A percentile compares a stretch with the other conserved stretches of the same genome.
Evolutionary conservation across 2,888 invertebrate genomes (phyloP).

Genomic region (Germaria angustata): DNA sequence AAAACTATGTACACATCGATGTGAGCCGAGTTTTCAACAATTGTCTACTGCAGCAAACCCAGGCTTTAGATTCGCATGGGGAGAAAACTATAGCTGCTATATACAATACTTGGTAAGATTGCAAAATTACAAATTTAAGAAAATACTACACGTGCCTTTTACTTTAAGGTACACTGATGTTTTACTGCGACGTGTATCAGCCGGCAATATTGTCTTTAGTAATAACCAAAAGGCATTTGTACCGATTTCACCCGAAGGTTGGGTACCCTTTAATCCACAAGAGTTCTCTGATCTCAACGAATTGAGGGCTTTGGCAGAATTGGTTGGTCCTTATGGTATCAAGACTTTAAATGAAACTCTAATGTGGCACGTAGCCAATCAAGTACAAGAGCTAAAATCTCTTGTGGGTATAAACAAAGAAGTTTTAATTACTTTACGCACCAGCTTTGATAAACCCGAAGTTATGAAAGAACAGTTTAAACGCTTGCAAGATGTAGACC

Average conservation of each 20-base stretch:
- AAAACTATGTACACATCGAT: constrained; percentile 99
- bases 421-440: constrained; percentile 91
- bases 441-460: constrained; percentile 99
- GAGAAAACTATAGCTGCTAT: constrained; percentile 98
- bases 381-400: constrained; percentile 97
- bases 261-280: constrained; percentile 97
- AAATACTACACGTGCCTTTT: not conserved
- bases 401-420: constrained; percentile 96
- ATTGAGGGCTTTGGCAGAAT: constrained; percentile 94
- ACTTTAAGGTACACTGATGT: constrained; percentile 83
- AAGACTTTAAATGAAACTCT: constrained; percentile 97
- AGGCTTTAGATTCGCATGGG: constrained; percentile 95
- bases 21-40: constrained; percentile 98
- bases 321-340: constrained; percentile 99
- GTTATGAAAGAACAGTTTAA: constrained; percentile 98
- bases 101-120: constrained; percentile 91
- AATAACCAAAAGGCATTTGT: constrained; percentile 98
- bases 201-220: constrained; percentile 97
- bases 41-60: constrained; percentile 97
- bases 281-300: constrained; percentile 99
- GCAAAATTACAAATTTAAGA: not conserved
- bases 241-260: constrained; percentile 93
- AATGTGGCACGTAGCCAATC: constrained; percentile 99
- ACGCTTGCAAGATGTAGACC: constrained; percentile 93
- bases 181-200: constrained; percentile 92